Conservation (phyloP, 1,140 invertebrate species). For the Eumaeus atala region DNA sequence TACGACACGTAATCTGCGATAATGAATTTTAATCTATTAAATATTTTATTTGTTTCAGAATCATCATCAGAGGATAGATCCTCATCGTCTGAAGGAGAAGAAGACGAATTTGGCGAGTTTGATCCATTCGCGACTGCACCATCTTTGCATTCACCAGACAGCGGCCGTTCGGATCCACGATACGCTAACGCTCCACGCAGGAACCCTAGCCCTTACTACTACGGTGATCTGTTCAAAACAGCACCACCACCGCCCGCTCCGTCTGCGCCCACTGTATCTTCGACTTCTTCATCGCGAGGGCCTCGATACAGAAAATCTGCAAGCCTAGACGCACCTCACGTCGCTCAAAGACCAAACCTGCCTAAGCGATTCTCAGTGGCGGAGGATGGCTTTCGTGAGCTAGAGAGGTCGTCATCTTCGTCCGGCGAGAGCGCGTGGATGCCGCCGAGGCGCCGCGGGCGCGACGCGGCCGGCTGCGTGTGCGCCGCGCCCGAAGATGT, state of each 20-base stretch:
- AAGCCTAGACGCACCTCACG: conserved; percentile 80
- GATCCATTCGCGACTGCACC: conserved; percentile 64
- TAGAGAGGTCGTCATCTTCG: conserved; percentile 68
- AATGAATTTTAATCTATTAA: too few relatives aligned
- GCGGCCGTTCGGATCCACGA: conserved; percentile 68
- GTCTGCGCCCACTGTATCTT: conserved; percentile 50
- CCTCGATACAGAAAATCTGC: conserved; percentile 76
- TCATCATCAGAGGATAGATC: conserved; percentile 61
- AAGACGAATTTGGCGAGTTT: conserved; percentile 68
- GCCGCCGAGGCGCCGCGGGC: conserved; percentile 77
- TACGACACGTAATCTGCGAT: too few relatives aligned
- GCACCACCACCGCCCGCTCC: conserved; percentile 46
- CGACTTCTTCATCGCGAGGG: conserved; percentile 58
- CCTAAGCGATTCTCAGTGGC: conserved; percentile 79
- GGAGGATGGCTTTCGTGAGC: conserved; percentile 77
- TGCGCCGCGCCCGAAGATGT: conserved; percentile 80
- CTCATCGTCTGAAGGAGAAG: conserved; percentile 58
- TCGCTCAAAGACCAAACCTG: conserved; percentile 59
- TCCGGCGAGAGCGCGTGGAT: conserved; percentile 73
- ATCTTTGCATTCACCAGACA: conserved; percentile 65
- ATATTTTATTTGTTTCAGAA: conserved; percentile 50
- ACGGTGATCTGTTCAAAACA: conserved; percentile 82
- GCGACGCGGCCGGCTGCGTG: conserved; percentile 77
- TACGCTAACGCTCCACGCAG: conserved; percentile 74
- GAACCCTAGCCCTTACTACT: conserved; percentile 86